phyloP scores from a whole-genome alignment of 1,140 invertebrate species.

The Zaprionus lachaisei region DNA sequence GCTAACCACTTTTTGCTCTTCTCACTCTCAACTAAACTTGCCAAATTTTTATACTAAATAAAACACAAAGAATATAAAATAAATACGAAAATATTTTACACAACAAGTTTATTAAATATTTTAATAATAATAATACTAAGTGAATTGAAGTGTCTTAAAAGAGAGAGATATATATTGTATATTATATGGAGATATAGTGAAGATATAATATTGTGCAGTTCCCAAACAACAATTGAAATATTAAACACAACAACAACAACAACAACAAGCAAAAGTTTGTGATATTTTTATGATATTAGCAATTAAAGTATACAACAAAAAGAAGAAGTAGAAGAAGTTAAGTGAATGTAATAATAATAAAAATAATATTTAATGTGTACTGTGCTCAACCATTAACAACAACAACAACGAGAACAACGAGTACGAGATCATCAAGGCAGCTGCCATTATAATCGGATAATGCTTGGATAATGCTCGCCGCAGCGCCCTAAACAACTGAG shows the following conservation, averaged over 20 bases:
- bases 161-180: conserved; percentile 9
- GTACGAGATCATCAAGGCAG: conserved; percentile 7
- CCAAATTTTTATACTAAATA: conserved; percentile 55
- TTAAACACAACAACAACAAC: conserved; percentile 34
- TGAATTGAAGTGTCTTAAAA: conserved; percentile 78
- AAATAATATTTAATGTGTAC: conserved; percentile 53
- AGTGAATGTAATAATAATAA: conserved; percentile 19
- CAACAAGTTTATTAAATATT: conserved; percentile 18
- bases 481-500: conserved; percentile 47
- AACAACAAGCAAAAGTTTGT: conserved; percentile 66
- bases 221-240: conserved; percentile 37
- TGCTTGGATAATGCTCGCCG: conserved; percentile 70
- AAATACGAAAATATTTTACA: conserved; percentile 35
- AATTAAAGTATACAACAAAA: conserved; percentile 68
- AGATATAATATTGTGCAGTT: conserved; percentile 19
- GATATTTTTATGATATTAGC: conserved; percentile 80
- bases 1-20: conserved; percentile 48
- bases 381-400: conserved; percentile 20
- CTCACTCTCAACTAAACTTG: conserved; percentile 60
- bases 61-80: conserved; percentile 19
- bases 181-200: conserved; percentile 37
- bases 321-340: conserved; percentile 10
- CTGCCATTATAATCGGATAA: conserved; percentile 64
- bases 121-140: conserved; percentile 42
- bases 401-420: conserved; percentile 21